Percentiles rank a stretch among this genome's conserved stretches.
These are phyloP conservation scores for Apamea monoglypha DNA, from an alignment of 2,888 invertebrate genomes.

Conservation along the genomic window DNA sequence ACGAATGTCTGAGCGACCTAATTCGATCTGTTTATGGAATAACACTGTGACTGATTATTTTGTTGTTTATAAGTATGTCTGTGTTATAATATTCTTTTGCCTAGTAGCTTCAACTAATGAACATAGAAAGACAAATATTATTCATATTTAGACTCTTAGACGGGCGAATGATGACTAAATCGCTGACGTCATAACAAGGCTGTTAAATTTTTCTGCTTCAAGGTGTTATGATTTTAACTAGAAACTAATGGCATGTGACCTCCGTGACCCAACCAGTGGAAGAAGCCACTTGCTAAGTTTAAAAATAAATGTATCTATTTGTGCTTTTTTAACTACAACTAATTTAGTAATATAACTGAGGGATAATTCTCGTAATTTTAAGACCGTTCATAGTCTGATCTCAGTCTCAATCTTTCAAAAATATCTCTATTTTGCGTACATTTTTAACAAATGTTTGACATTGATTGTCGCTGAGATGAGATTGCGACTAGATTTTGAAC, in stretches of 20 bases:
- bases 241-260: constrained; percentile 8
- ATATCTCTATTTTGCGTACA: no score
- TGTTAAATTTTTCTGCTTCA: not conserved
- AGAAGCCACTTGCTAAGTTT: not conserved
- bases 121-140: not conserved
- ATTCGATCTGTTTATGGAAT: constrained; percentile 8
- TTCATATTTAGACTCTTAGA: not conserved
- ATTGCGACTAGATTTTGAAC: no score
- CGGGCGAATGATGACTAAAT: not conserved
- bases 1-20: constrained; percentile 14
- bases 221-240: constrained; percentile 12
- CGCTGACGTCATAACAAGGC: constrained; percentile 1
- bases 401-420: no score
- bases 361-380: no score
- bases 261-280: not conserved
- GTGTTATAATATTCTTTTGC: not conserved
- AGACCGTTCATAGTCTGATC: no score
- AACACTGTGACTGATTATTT: not conserved
- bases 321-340: not conserved
- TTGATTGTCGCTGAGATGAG: no score
- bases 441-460: no score
- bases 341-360: not conserved
- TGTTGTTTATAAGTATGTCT: not conserved
- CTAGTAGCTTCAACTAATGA: not conserved
- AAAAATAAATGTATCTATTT: not conserved